A percentile compares a stretch with the other conserved stretches of the same genome.
Conservation (phyloP, 1,140 invertebrate genomes). For the Coptotermes formosanus region DNA sequence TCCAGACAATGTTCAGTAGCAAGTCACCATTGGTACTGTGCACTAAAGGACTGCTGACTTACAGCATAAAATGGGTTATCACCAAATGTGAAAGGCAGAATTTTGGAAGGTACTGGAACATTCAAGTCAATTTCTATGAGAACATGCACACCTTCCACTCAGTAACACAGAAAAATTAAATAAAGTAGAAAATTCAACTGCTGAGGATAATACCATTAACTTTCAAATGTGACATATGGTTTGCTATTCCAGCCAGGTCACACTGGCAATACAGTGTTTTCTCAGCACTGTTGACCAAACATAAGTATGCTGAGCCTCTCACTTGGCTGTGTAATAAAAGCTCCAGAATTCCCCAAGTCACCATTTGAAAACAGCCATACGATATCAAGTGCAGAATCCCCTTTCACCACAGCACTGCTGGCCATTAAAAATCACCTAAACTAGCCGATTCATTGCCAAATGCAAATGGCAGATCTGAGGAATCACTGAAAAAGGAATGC, state of each 20-base stretch:
- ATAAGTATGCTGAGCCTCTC: conserved; percentile 58
- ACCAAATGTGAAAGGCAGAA: conserved; percentile 54
- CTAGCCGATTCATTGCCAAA: conserved; percentile 60
- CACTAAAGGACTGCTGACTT: conserved; percentile 51
- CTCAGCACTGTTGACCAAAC: conserved; percentile 56
- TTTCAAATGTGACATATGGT: conserved; percentile 63
- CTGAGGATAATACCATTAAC: conserved; percentile 61
- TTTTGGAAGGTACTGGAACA: conserved; percentile 56
- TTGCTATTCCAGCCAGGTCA: conserved; percentile 64
- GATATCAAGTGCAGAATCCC: conserved; percentile 51
- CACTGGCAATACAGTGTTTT: conserved; percentile 74
- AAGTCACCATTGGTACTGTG: conserved; percentile 72
- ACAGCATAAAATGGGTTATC: conserved; percentile 47
- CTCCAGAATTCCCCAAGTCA: background rate
- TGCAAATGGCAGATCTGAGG: conserved; percentile 68
- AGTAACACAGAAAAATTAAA: background rate
- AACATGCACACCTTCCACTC: background rate
- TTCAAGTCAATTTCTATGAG: background rate
- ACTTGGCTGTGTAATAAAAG: conserved; percentile 41
- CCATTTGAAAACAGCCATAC: conserved; percentile 48
- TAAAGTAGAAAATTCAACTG: background rate
- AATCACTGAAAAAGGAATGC: conserved; percentile 49
- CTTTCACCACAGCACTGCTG: conserved; percentile 56
- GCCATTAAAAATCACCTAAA: conserved; percentile 64
- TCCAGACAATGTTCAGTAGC: conserved; percentile 71